These are phyloP conservation scores for Yponomeuta sedellus DNA, from an alignment of 2,888 invertebrate genomes.

Conservation along the genomic window DNA sequence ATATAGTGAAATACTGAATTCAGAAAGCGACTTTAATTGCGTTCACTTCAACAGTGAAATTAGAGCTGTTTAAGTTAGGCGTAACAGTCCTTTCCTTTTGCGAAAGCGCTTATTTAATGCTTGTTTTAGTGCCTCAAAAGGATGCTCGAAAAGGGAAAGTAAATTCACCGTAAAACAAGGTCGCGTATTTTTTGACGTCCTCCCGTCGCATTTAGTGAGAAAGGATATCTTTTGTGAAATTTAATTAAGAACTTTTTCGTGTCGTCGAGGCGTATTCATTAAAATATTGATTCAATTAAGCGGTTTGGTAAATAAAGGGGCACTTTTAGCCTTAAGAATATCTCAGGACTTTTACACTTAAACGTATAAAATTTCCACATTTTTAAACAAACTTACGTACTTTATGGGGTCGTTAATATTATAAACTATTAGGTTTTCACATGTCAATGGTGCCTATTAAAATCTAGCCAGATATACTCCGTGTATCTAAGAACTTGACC, in stretches of 20 bases:
- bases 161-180: background rate
- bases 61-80: background rate
- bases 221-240: background rate
- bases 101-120: background rate
- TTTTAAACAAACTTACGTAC: too few species aligned
- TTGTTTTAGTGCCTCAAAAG: background rate
- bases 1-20: too few species aligned
- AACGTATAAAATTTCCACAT: too few species aligned
- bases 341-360: background rate
- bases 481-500: too few species aligned
- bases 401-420: too few species aligned
- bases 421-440: too few species aligned
- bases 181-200: background rate
- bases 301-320: background rate
- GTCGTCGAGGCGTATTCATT: background rate
- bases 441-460: too few species aligned
- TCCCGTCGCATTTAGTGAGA: background rate
- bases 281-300: slow-evolving; percentile 1
- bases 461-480: too few species aligned
- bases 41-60: too few species aligned
- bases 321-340: background rate
- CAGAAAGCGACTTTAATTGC: too few species aligned
- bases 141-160: background rate
- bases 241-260: slow-evolving; percentile 2
- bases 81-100: background rate